phyloP scores from a whole-genome alignment of 2,888 invertebrate genomes.

The Phymatocera aterrima region DNA sequence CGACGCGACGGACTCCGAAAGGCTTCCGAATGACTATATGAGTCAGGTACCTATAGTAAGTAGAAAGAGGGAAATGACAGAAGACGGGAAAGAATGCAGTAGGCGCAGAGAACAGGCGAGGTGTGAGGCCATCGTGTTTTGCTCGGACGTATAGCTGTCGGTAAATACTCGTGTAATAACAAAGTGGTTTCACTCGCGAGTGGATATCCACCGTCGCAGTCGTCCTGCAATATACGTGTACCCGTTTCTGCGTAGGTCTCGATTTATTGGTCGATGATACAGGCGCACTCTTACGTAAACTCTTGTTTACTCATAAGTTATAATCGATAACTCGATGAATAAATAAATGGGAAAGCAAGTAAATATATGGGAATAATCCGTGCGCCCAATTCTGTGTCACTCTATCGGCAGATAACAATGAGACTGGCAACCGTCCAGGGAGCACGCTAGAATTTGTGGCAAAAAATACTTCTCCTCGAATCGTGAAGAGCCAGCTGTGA shows the following conservation, averaged over 20 bases:
- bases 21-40: neutral
- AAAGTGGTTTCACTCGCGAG: neutral
- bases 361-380: neutral
- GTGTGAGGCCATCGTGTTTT: constrained; percentile 54
- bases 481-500: neutral
- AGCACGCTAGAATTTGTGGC: neutral
- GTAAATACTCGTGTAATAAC: constrained; percentile 40
- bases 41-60: neutral
- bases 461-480: neutral
- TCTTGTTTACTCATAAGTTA: constrained; percentile 64
- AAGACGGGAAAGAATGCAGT: constrained; percentile 52
- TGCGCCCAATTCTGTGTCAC: neutral
- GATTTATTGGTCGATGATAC: constrained; percentile 71
- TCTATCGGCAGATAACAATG: neutral
- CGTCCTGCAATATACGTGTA: neutral
- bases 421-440: neutral
- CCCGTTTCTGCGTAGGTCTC: constrained; percentile 54
- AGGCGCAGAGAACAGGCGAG: constrained; percentile 50
- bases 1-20: constrained; percentile 1
- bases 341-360: neutral
- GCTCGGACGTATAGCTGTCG: constrained; percentile 14
- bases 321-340: constrained; percentile 35
- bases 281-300: constrained; percentile 71
- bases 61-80: constrained; percentile 39
- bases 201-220: too few relatives aligned